phyloP scores from a whole-genome alignment of 2,797 vertebrate genomes.

The Dryobates pubescens region DNA sequence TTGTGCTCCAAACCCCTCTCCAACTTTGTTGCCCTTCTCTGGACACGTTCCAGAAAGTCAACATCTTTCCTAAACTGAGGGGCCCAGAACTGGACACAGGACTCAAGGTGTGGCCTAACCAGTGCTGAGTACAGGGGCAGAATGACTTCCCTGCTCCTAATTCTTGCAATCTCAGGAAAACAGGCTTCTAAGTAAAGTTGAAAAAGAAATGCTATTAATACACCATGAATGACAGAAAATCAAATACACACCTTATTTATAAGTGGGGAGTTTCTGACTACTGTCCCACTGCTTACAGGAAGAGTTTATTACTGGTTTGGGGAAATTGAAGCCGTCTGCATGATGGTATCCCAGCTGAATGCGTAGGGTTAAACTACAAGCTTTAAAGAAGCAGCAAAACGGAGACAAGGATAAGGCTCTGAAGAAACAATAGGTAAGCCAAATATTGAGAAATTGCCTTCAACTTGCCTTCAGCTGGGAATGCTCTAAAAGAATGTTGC shows the following conservation, averaged over 20 bases:
- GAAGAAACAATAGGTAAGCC: neutral
- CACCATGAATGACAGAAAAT: neutral
- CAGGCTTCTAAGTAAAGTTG: neutral
- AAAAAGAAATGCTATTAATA: neutral
- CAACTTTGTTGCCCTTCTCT: too few species aligned
- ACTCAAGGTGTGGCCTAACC: too few species aligned
- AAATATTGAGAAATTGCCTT: neutral
- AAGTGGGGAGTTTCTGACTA: neutral
- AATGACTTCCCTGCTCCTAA: too few species aligned
- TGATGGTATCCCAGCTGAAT: neutral
- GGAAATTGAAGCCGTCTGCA: neutral
- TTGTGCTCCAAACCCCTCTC: too few species aligned
- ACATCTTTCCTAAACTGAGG: too few species aligned
- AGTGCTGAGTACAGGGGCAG: too few species aligned
- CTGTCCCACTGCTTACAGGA: neutral
- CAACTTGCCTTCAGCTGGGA: neutral
- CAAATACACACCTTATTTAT: neutral
- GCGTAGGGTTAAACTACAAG: neutral
- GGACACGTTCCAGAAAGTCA: too few species aligned
- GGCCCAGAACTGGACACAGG: too few species aligned
- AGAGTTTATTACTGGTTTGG: neutral
- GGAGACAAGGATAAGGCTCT: neutral
- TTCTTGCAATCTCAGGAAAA: conserved; percentile 4
- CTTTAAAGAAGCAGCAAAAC: neutral
- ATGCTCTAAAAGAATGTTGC: neutral